Percentiles rank a stretch among this genome's conserved stretches.
Conservation (phyloP, 1,140 invertebrate genomes). For the Calephelis nemesis region DNA sequence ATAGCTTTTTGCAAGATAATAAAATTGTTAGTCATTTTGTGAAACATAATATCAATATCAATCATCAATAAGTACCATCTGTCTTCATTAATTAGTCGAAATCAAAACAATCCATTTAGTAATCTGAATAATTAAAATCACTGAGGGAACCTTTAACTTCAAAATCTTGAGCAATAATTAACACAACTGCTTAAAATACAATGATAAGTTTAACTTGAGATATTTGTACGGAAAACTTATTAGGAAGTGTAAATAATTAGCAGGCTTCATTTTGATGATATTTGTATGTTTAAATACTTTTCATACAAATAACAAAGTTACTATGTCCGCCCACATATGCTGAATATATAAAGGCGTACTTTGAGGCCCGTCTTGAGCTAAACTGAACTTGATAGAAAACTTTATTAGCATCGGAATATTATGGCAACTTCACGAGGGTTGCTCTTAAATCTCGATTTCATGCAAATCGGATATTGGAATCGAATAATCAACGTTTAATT, state of each 20-base stretch:
- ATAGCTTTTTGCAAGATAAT: too few relatives aligned
- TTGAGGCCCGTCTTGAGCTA: too few relatives aligned
- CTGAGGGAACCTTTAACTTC: background rate
- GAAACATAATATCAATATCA: background rate
- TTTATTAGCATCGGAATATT: too few relatives aligned
- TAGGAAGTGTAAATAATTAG: background rate
- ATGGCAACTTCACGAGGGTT: too few relatives aligned
- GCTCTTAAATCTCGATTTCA: too few relatives aligned
- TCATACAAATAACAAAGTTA: too few relatives aligned
- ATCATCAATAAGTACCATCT: background rate
- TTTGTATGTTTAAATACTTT: too few relatives aligned
- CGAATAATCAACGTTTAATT: too few relatives aligned
- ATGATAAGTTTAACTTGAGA: background rate
- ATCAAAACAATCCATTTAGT: conserved; percentile 2
- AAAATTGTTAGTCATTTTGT: background rate
- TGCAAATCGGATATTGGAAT: too few relatives aligned
- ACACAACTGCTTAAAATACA: background rate
- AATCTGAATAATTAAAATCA: conserved; percentile 10
- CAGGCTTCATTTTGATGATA: background rate
- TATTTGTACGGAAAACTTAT: background rate
- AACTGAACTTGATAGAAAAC: too few relatives aligned
- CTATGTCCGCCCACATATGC: too few relatives aligned
- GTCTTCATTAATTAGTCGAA: background rate
- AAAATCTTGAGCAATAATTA: background rate
- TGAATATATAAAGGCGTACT: too few relatives aligned